These are phyloP conservation scores for Tychaedon coryphoeus DNA, from an alignment of 2,113 vertebrate species.

Conservation along the genomic window DNA sequence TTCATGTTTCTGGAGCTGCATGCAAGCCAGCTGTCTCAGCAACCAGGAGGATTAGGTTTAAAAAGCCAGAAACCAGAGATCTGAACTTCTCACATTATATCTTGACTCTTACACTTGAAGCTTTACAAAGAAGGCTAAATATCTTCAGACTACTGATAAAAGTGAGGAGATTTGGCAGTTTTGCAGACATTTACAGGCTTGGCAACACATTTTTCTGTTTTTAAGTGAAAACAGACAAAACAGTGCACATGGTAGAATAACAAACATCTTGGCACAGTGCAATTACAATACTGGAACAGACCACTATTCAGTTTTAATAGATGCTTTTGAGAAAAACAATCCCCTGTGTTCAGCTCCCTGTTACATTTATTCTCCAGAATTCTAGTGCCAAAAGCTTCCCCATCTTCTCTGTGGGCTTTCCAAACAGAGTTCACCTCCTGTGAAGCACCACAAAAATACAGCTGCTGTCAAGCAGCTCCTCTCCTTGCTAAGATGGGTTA, in stretches of 20 bases:
- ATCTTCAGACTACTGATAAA: conserved; percentile 25
- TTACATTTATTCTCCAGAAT: conserved; percentile 31
- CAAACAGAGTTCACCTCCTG: conserved; percentile 42
- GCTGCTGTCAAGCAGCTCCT: conserved; percentile 33
- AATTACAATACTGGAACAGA: conserved; percentile 56
- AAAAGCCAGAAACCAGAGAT: background rate
- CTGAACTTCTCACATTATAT: background rate
- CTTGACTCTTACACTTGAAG: background rate
- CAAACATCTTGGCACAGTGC: conserved; percentile 41
- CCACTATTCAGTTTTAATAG: conserved; percentile 28
- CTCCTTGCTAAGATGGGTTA: background rate
- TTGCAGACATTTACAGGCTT: conserved; percentile 37
- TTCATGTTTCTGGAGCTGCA: background rate
- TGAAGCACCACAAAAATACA: conserved; percentile 50
- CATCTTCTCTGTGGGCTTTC: conserved; percentile 45
- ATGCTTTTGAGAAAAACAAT: conserved; percentile 48
- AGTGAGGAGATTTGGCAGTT: conserved; percentile 22
- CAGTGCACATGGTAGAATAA: conserved; percentile 30
- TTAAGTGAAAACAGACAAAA: conserved; percentile 56
- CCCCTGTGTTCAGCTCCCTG: conserved; percentile 39
- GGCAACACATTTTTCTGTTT: conserved; percentile 37
- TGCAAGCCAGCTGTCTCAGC: background rate
- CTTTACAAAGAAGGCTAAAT: conserved; percentile 17
- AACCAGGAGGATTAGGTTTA: background rate
- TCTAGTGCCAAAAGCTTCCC: conserved; percentile 36